phyloP scores from a whole-genome alignment of 2,888 invertebrate species.

The Caenorhabditis wallacei region DNA sequence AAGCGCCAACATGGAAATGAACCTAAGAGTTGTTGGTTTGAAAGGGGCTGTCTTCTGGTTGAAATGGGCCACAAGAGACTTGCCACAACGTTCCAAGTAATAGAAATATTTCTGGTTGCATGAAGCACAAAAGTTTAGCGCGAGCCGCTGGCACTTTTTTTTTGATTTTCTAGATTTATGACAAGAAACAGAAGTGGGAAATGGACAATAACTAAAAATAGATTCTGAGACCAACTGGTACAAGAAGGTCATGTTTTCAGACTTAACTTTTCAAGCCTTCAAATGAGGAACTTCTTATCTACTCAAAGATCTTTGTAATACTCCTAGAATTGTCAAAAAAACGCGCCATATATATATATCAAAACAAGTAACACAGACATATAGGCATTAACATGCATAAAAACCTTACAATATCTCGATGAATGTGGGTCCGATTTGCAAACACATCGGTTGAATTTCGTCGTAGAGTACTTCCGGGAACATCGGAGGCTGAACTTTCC shows the following conservation, averaged over 20 bases:
- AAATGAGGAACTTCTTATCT: conserved; percentile 5
- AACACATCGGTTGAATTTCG: conserved; percentile 62
- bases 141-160: conserved; percentile 56
- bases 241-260: not conserved
- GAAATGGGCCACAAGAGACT: conserved; percentile 59
- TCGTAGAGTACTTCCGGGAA: conserved; percentile 29
- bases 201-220: conserved; percentile 35
- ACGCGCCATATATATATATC: not conserved
- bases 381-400: conserved; percentile 27
- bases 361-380: conserved; percentile 18
- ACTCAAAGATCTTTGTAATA: not conserved
- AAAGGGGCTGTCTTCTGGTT: conserved; percentile 1
- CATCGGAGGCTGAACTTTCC: conserved; percentile 46
- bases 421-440: conserved; percentile 26
- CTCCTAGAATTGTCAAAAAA: conserved; percentile 11
- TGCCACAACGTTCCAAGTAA: conserved; percentile 56
- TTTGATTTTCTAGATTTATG: conserved; percentile 41
- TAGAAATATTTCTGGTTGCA: conserved; percentile 48
- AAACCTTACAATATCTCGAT: conserved; percentile 63
- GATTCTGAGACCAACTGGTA: conserved; percentile 4
- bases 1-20: conserved; percentile 60
- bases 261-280: conserved; percentile 6
- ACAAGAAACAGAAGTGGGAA: conserved; percentile 10
- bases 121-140: conserved; percentile 37
- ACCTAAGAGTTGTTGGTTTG: conserved; percentile 38